phyloP scores from a whole-genome alignment of 2,888 invertebrate species.

The Camponotus fellah region DNA sequence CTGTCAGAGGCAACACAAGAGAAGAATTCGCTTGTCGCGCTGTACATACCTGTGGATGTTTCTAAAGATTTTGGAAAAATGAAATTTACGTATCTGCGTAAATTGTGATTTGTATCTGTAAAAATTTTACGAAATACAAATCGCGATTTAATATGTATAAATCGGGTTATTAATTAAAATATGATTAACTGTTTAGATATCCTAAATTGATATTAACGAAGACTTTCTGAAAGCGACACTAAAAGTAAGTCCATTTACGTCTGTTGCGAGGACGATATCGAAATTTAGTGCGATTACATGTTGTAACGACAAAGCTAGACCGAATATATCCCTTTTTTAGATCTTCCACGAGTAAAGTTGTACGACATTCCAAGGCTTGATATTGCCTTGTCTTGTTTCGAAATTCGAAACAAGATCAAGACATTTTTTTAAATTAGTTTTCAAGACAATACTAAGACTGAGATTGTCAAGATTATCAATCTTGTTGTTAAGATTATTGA shows the following conservation, averaged over 20 bases:
- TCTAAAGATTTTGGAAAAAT: not conserved
- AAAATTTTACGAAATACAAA: not conserved
- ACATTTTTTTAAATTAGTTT: too few relatives aligned
- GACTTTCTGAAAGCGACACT: not conserved
- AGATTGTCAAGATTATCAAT: too few relatives aligned
- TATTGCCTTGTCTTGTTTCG: too few relatives aligned
- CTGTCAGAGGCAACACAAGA: not conserved
- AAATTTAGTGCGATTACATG: conserved; percentile 10
- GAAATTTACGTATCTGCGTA: not conserved
- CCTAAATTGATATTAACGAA: not conserved
- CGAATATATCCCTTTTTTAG: not conserved
- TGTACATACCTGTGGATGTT: not conserved
- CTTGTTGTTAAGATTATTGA: too few relatives aligned
- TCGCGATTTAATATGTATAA: not conserved
- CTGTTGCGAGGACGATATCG: not conserved
- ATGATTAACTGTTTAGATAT: not conserved
- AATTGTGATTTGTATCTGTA: not conserved
- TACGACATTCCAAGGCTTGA: too few relatives aligned
- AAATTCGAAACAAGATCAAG: too few relatives aligned
- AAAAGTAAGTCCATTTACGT: not conserved
- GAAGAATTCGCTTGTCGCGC: not conserved
- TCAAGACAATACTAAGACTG: too few relatives aligned
- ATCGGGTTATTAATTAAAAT: too few relatives aligned
- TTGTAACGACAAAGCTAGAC: not conserved
- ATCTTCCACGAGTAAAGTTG: conserved; percentile 20